These are phyloP conservation scores for Zaprionus obscuricornis DNA, from an alignment of 2,888 invertebrate genomes.

Conservation along the genomic window DNA sequence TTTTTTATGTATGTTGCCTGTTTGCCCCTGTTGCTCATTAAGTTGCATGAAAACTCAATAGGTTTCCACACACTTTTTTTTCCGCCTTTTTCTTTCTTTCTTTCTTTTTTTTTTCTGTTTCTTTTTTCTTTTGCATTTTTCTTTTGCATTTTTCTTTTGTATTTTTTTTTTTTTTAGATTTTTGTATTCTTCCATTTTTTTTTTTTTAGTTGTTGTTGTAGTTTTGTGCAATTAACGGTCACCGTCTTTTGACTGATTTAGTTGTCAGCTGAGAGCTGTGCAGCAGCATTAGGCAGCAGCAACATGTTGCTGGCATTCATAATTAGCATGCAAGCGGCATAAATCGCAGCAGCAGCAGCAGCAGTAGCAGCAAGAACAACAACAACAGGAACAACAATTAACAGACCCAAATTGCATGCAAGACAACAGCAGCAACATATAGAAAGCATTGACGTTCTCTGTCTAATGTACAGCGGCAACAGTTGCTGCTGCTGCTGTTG, in stretches of 20 bases:
- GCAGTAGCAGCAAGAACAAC: conserved; percentile 10
- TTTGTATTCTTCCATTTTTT: not conserved
- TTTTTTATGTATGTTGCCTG: conserved; percentile 17
- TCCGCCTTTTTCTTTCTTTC: not conserved
- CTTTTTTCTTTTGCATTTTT: not conserved
- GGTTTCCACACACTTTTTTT: conserved; percentile 19
- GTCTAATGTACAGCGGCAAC: not conserved
- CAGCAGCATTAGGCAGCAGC: conserved; percentile 22
- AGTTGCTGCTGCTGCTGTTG: conserved; percentile 8
- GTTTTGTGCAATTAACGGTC: conserved; percentile 47
- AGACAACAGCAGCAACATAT: conserved; percentile 28
- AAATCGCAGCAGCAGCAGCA: conserved; percentile 56
- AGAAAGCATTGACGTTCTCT: conserved; percentile 41
- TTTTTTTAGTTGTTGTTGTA: conserved; percentile 7
- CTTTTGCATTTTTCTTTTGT: not conserved
- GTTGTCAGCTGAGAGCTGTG: conserved; percentile 61
- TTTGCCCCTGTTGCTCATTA: conserved; percentile 68
- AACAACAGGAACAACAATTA: conserved; percentile 67
- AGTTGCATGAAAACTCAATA: conserved; percentile 75
- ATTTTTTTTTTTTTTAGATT: conserved; percentile 8
- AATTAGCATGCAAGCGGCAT: conserved; percentile 77
- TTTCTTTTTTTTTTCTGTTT: conserved; percentile 7
- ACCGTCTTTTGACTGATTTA: conserved; percentile 70
- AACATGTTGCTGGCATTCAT: conserved; percentile 62
- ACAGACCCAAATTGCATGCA: conserved; percentile 74